A percentile compares a stretch with the other conserved stretches of the same genome.
Evolutionary conservation across 2,888 invertebrate species (phyloP).

Genomic region (Drosophila maculinotata): DNA sequence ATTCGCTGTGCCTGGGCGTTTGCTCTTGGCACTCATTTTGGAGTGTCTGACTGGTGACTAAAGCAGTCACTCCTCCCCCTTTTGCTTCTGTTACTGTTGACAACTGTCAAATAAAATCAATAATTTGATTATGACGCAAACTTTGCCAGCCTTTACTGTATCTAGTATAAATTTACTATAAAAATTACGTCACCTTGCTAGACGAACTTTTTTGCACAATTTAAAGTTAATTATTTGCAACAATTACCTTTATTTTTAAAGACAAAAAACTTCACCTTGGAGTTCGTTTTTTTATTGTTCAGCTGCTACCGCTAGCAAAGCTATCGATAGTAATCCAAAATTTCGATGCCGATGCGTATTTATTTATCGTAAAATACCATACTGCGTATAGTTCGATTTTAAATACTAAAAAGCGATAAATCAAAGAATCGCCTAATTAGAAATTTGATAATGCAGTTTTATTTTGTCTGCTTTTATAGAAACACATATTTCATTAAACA

Average conservation of each 20-base stretch:
- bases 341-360: background rate
- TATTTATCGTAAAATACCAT: conserved; percentile 21
- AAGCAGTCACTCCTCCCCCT: conserved; percentile 58
- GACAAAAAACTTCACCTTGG: conserved; percentile 77
- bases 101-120: conserved; percentile 71
- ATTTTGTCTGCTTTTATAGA: no score
- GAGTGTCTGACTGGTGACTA: conserved; percentile 66
- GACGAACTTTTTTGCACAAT: conserved; percentile 13
- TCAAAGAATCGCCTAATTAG: background rate
- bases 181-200: conserved; percentile 29
- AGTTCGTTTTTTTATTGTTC: conserved; percentile 58
- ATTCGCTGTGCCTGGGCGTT: conserved; percentile 79
- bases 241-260: conserved; percentile 70
- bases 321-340: conserved; percentile 30
- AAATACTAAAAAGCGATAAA: background rate
- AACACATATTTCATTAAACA: background rate
- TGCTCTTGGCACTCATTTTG: conserved; percentile 81
- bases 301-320: conserved; percentile 50
- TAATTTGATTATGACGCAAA: conserved; percentile 50
- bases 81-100: conserved; percentile 49
- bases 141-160: background rate
- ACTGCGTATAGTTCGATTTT: background rate
- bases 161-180: background rate
- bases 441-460: background rate
- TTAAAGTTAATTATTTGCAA: conserved; percentile 23